Evolutionary conservation across 30 jellyfish, hydroid and myxozoan species (phyloP), one percentile per base, ranked within the genome.

Genomic region (Turritopsis dohrnii): DNA sequence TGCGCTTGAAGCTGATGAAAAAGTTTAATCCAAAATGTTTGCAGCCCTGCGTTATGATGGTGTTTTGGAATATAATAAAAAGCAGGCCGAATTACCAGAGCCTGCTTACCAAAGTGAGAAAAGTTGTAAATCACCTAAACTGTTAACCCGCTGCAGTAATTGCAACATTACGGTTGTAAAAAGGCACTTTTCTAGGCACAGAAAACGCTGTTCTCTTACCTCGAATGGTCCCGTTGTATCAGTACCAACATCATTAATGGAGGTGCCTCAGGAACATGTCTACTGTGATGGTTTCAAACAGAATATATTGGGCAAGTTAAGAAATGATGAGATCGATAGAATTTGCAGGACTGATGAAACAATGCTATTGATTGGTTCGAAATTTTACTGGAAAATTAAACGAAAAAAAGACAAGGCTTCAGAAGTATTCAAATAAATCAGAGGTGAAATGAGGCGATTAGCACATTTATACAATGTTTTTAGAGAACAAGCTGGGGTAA

Each of bases 71-170:
- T 54, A 54, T 54, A 54, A 54, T n/a, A 54, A 54, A n/a, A 54
- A 18, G n/a, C 72, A 54, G n/a, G 72, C 72, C 18, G 72, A 54
- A 54, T 54, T 54, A 54, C 72, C 72, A 54, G 19, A 54, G 72
- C 72, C 72, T 18, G 72, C n/a, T 54, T 54, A 54, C 72, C 72
- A 54, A 54, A 54, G 72, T n/a, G 72, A 54, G 72, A 54, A 54
- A 54, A 16, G 19, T 54, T 18, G 72, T 16, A 54, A 54, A 54
- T 16, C 19, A 16, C 18, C 18, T 18, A 54, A 54, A 54, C 19
- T n/a, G 72, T 54, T 54, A 54, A 54, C 72, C n/a, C 72, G 72
- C n/a, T 54, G 72, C 72, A 54, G 72, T 54, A 54, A 54, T 54
- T 54, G 72, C 72, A 54, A 54, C n/a, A 54, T 54, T 54, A 54